A percentile compares a stretch with the other conserved stretches of the same genome.
Evolutionary conservation across 2,797 vertebrate species (phyloP).

Genomic region (Columba guinea): DNA sequence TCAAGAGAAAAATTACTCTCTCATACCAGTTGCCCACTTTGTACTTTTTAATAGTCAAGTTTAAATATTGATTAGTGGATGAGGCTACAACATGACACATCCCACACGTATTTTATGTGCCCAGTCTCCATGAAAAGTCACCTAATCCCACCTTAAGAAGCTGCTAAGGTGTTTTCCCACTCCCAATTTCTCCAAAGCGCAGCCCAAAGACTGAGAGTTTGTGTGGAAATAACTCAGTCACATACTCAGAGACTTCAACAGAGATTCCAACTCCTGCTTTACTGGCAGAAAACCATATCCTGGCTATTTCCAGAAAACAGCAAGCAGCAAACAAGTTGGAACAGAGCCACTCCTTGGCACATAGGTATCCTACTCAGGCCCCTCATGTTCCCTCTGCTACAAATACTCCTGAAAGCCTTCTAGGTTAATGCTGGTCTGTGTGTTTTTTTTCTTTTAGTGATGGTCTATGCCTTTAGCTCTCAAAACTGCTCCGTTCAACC

Average conservation of each 20-base stretch:
- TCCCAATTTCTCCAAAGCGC: neutral
- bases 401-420: neutral
- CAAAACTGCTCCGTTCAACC: neutral
- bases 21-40: neutral
- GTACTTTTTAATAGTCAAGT: neutral
- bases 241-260: neutral
- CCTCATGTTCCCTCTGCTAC: neutral
- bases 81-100: neutral
- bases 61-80: rapidly evolving
- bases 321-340: neutral
- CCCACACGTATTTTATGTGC: neutral
- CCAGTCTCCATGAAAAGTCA: neutral
- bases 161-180: neutral
- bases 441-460: neutral
- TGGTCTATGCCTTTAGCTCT: neutral
- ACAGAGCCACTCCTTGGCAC: neutral
- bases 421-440: neutral
- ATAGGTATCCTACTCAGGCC: neutral
- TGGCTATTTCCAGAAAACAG: neutral
- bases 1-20: neutral
- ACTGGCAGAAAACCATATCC: neutral
- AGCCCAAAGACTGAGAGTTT: neutral
- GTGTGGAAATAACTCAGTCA: neutral
- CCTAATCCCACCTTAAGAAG: neutral
- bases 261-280: neutral